Base-by-base conservation (phyloP, 37 sponge, comb jelly and placozoan genomes). In the Axinella damicornis region DNA sequence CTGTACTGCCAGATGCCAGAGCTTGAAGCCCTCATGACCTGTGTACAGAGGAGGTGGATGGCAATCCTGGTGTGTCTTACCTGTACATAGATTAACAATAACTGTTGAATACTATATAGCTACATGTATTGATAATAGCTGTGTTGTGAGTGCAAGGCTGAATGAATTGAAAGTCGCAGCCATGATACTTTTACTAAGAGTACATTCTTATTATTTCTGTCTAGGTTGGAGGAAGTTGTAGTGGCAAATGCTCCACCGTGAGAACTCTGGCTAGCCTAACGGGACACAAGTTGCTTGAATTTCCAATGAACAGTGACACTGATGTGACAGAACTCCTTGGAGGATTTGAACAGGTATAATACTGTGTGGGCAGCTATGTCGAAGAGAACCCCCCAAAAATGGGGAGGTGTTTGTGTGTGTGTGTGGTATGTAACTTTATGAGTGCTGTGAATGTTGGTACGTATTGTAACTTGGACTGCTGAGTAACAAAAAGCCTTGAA, bases 321-420 rank as follows among this genome's bases (percentile, higher is more conserved):
- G 99, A 97, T 68, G 91, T 92, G 24, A 89, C 79, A 17, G 99
- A 99, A 15, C 84, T 99, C 0, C 82, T 99, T 16, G 99, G 99
- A 54, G 97, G 99, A 0, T 99, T 94, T 81, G 88, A 92, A n/a
- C 99, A 99, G 95, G 99, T 96, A 19, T 67, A 34, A 19, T 19
- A 19, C 28, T 32, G 33, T 22, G 14, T 25, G 27, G 27, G 57
- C 13, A 6, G 27, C 27, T 14, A 27, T 61, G 62, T 25, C 4
- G 5, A 61, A 61, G 5, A 61, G 62, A 22, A 61, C 62, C 2
- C 11, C 12, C 13, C 46, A 46, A 46, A 46, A 4, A 46, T 46
- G 46, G 46, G 46, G 6, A 46, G 4, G 9, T 46, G 46, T 35
- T 15, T 46, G 37, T 46, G 9, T 46, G 46, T 35, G 16, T 46